Evolutionary conservation across 2,888 invertebrate genomes (phyloP), one percentile per base, ranked within the genome.

Genomic region (Stomorhina lunata): DNA sequence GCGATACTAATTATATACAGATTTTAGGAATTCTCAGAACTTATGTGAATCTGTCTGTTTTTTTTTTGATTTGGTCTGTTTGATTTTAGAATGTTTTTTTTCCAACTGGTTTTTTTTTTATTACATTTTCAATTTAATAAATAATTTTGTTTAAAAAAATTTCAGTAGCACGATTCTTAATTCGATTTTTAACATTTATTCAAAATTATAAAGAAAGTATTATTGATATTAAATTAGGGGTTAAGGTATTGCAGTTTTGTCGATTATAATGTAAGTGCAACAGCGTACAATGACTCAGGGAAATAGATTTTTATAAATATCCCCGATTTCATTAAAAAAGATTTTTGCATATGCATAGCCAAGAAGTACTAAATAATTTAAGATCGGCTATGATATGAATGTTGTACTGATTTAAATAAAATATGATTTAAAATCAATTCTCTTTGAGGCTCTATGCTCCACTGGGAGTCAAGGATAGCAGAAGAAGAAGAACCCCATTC

Each of bases 71-170:
- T 50, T 15, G 7, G 34, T 25, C 34, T 22, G 22, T 29, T 43
- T 69, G 2, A 45, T 45, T 55, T 69, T 15, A 55, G 5, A 32
- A 4, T 65, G 32, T 65, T 73, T 53, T 53, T 40, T 17, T 7
- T 32, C n/a, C 43, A 65, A 65, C 73, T 15, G 63, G 73, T 73
- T 73, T 73, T 22, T n/a, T 37, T n/a, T 43, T n/a, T 34, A 9
- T 55, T 32, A 17, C 7, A 45, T 45, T 4, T 20, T 45, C 20
- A 57, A 12, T 29, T 25, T 29, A 12, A 2, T 45, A 2, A 9
- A 29, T 43, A 57, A 55, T 32, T 71, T 32, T 59, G 12, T 34
- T 32, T 10, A 57, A 25, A 1, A 29, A 69, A 69, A 15, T 57
- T 34, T 71, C 57, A 59, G 22, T 48, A 59, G 17, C 57, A 48